Evolutionary conservation across 2,888 invertebrate genomes (phyloP), one percentile per base, ranked within the genome.

Genomic region (Philereme vetulata): DNA sequence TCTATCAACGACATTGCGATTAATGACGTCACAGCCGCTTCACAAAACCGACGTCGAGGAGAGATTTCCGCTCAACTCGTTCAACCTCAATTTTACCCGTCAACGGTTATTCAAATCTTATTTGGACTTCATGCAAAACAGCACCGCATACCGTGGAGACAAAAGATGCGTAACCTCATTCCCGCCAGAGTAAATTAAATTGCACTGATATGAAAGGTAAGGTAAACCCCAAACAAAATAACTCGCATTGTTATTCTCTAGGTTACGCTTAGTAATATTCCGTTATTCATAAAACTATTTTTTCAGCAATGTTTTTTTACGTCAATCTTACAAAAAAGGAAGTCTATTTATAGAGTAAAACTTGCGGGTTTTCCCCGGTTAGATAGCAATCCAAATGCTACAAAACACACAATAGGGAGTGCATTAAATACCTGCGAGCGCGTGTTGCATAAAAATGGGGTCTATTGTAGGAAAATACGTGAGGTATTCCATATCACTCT

Each of bases 1-100:
- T 81, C 76, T 67, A 77, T 78, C 76, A 80, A 70, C 65, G 60
- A 62, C 66, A 60, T 54, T 57, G 61, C 72, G 74, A 75, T 74
- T 75, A 72, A 78, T 74, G 73, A 68, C 68, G 66, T 60, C 60
- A 67, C 70, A 67, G 65, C 65, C 58, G 53, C 66, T 62, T 60
- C 66, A 65, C 67, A 70, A 70, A 64, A 69, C 60, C 63, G 58
- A 65, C 61, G 56, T 48, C 48, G 61, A 52, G 52, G 52, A 52
- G 60, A 64, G 51, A 58, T 60, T 64, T 63, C 52, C 56, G 53
- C 36, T 35, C 10, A 63, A 65, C 53, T 46, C 51, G 43, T 55
- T 61, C 52, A 33, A 67, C 51, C 52, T 59, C 65, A 68, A 67
- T 70, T 68, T 68, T 49, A 66, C 61, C 54, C 56, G 51, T 68